These are phyloP conservation scores for Hypselothyrea guttata DNA, from an alignment of 2,888 invertebrate species.

Conservation along the genomic window DNA sequence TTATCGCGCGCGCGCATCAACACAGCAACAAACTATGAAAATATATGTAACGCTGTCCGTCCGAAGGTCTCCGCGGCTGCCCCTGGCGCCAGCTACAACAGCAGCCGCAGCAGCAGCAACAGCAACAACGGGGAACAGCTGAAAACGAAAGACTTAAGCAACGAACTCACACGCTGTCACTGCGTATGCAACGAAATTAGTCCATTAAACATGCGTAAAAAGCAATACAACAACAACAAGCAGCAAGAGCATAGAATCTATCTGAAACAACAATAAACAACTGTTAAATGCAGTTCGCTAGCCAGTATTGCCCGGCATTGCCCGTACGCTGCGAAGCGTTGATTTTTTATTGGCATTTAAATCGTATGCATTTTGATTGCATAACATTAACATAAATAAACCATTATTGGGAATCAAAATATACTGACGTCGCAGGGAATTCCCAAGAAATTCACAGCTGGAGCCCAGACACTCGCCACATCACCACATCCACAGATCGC, in stretches of 20 bases:
- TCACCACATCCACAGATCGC: too few species aligned
- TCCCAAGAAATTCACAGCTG: slow-evolving; percentile 82
- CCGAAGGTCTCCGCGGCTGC: slow-evolving; percentile 43
- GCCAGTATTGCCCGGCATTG: slow-evolving; percentile 32
- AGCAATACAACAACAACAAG: slow-evolving; percentile 46
- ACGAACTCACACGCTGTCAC: slow-evolving; percentile 62
- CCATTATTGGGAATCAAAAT: slow-evolving; percentile 67
- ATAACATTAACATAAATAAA: slow-evolving; percentile 80
- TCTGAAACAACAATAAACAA: slow-evolving; percentile 45
- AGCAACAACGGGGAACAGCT: too few species aligned
- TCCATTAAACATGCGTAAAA: slow-evolving; percentile 77
- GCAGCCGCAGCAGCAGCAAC: slow-evolving; percentile 10
- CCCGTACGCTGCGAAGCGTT: slow-evolving; percentile 45
- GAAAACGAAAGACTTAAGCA: slow-evolving; percentile 70
- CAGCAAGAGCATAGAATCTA: slow-evolving; percentile 30
- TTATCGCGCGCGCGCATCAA: slow-evolving; percentile 72
- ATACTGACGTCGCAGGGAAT: slow-evolving; percentile 70
- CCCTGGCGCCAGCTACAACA: slow-evolving; percentile 71
- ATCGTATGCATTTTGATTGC: slow-evolving; percentile 79
- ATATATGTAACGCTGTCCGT: slow-evolving; percentile 66
- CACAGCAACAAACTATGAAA: slow-evolving; percentile 73
- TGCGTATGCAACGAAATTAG: slow-evolving; percentile 66
- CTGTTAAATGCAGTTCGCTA: slow-evolving; percentile 58
- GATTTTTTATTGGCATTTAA: slow-evolving; percentile 79
- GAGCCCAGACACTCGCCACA: too few species aligned